A percentile compares a stretch with the other conserved stretches of the same genome.
These are phyloP conservation scores for Chrysodeixis includens DNA, from an alignment of 2,888 invertebrate genomes.

Conservation along the genomic window DNA sequence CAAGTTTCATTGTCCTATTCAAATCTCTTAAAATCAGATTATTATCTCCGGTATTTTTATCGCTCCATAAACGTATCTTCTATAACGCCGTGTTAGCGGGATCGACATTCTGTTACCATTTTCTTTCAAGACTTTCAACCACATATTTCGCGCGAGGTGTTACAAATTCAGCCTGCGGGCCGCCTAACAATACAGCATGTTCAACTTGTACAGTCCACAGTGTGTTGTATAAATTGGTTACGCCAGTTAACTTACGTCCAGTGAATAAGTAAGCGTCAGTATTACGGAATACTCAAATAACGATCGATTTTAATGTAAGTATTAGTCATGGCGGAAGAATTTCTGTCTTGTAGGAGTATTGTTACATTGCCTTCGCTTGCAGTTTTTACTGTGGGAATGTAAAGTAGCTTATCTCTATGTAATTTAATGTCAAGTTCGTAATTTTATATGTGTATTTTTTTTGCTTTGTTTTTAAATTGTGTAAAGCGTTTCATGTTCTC, in stretches of 20 bases:
- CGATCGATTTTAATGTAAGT: conserved; percentile 63
- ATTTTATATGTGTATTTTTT: neutral
- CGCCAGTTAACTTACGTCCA: conserved; percentile 70
- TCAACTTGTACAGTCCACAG: conserved; percentile 47
- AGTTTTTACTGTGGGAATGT: conserved; percentile 53
- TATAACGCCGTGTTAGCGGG: conserved; percentile 6
- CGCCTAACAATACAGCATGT: conserved; percentile 74
- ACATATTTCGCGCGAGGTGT: conserved; percentile 75
- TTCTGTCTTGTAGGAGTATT: conserved; percentile 53
- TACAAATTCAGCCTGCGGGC: conserved; percentile 75
- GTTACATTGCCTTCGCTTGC: conserved; percentile 51
- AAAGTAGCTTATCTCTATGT: conserved; percentile 24
- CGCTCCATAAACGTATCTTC: conserved; percentile 9
- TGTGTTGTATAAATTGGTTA: conserved; percentile 77
- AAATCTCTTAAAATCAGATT: neutral
- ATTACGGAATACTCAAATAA: conserved; percentile 59
- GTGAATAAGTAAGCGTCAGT: conserved; percentile 72
- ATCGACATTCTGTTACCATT: conserved; percentile 36
- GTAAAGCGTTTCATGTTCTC: neutral
- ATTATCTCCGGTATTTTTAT: neutral
- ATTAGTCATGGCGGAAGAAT: conserved; percentile 63
- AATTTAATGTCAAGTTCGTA: conserved; percentile 46
- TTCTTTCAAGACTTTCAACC: conserved; percentile 59
- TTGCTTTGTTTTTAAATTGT: neutral
- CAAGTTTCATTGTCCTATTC: neutral